Conservation (phyloP, 30 jellyfish, hydroid and myxozoan genomes). For the Hydractinia echinata region DNA sequence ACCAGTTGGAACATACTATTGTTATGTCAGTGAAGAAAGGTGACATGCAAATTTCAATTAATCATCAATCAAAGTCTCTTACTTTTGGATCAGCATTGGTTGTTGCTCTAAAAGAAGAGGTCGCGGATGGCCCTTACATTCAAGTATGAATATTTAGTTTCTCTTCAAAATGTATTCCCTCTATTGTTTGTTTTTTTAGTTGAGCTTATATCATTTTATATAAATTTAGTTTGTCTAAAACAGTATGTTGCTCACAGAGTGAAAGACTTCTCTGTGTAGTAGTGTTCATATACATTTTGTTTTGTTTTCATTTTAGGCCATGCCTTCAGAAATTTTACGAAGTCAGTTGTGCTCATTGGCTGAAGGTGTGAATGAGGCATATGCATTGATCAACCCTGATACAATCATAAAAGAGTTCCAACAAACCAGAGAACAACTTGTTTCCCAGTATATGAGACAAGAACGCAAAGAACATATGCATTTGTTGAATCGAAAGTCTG, state of each 20-base stretch:
- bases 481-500: conserved; percentile 72
- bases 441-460: conserved; percentile 80
- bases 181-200: not conserved
- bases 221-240: not conserved
- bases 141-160: conserved; percentile 41
- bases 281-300: not conserved
- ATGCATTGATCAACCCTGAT: conserved; percentile 62
- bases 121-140: conserved; percentile 86
- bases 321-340: conserved; percentile 86
- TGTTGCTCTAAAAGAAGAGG: conserved; percentile 94
- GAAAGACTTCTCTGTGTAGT: not conserved
- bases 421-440: conserved; percentile 70
- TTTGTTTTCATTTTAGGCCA: conserved; percentile 41
- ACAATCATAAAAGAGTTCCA: conserved; percentile 56
- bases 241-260: not conserved
- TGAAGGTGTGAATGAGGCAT: conserved; percentile 55
- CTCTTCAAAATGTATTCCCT: not conserved
- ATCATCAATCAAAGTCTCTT: conserved; percentile 69
- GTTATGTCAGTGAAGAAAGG: conserved; percentile 79
- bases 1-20: conserved; percentile 74
- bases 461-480: conserved; percentile 91
- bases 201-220: not conserved
- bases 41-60: conserved; percentile 84
- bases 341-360: conserved; percentile 78
- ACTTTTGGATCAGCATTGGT: conserved; percentile 83